Conservation (phyloP, 37 sponge, comb jelly and placozoan species). For the Trichoplax adhaerens region DNA sequence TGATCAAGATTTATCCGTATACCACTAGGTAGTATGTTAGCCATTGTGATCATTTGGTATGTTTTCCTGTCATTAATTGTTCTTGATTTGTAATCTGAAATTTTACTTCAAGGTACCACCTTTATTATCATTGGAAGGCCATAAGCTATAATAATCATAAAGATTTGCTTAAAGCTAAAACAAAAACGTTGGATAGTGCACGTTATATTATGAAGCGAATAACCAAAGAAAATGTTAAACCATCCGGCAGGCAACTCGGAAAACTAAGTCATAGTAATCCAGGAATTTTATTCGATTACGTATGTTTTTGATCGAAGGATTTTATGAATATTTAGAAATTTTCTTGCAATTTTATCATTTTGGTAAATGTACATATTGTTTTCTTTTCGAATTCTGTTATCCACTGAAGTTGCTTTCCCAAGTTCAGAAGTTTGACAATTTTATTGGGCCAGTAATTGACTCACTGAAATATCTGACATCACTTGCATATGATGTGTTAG, state of each 20-base stretch:
- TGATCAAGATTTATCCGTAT: conserved; percentile 72
- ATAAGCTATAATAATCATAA: conserved; percentile 46
- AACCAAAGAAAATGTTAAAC: conserved; percentile 94
- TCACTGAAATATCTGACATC: conserved; percentile 85
- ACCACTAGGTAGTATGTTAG: conserved; percentile 36
- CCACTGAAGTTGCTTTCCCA: conserved; percentile 71
- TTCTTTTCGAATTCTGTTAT: no score
- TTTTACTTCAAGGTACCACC: conserved; percentile 39
- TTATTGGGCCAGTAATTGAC: conserved; percentile 87
- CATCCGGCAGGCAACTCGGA: conserved; percentile 81
- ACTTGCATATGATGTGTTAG: conserved; percentile 65
- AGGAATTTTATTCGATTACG: conserved; percentile 82
- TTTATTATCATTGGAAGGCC: conserved; percentile 96
- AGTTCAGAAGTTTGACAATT: conserved; percentile 85
- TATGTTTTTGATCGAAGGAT: conserved; percentile 17
- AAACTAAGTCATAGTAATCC: conserved; percentile 93
- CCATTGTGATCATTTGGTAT: not conserved
- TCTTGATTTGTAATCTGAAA: not conserved
- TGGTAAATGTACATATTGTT: no score
- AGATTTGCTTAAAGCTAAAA: conserved; percentile 44
- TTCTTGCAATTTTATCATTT: no score
- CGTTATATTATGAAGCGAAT: conserved; percentile 87
- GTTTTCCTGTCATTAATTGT: not conserved
- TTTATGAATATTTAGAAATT: not conserved
- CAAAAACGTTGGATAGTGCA: conserved; percentile 41